These are phyloP conservation scores for Athalia circularis DNA, from an alignment of 2,888 invertebrate genomes.

Conservation along the genomic window DNA sequence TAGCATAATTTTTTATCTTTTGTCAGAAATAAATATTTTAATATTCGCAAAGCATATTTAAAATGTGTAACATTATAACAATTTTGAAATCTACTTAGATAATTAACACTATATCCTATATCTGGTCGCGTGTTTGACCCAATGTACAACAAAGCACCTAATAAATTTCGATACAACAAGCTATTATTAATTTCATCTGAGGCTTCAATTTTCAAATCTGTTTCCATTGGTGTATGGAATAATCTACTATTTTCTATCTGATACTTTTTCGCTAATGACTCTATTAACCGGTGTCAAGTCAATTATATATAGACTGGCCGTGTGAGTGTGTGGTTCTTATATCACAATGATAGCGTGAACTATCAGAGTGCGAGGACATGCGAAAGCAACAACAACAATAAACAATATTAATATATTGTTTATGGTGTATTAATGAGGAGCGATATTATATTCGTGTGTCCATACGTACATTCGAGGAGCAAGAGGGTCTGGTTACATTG, in stretches of 20 bases:
- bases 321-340: no score
- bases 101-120: neutral
- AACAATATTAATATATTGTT: no score
- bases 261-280: conserved; percentile 50
- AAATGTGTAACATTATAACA: neutral
- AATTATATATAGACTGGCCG: no score
- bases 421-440: no score
- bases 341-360: no score
- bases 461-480: no score
- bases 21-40: neutral
- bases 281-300: no score
- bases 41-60: neutral
- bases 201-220: neutral
- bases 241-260: neutral
- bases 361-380: no score
- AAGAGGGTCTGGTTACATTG: no score
- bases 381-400: no score
- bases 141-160: neutral
- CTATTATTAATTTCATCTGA: neutral
- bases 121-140: neutral
- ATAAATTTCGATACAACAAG: neutral
- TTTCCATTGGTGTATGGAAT: neutral
- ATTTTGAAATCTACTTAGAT: neutral
- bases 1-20: neutral
- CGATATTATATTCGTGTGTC: no score